Evolutionary conservation across 2,888 invertebrate species (phyloP), one percentile per base, ranked within the genome.

Genomic region (Gastrophysa polygoni): DNA sequence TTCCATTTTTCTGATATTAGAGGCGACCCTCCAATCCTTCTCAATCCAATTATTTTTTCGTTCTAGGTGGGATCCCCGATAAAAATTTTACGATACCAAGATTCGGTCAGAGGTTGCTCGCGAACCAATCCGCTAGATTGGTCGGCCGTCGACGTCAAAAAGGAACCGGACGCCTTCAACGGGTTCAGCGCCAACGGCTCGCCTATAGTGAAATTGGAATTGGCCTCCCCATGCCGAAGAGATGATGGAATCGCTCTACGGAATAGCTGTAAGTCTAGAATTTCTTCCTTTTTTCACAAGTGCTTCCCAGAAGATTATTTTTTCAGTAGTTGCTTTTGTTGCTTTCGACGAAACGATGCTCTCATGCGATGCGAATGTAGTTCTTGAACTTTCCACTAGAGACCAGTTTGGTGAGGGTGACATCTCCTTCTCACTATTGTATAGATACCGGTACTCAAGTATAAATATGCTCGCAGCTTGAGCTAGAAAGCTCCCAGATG

Each of bases 61-160:
- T 46, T 29, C 4, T 52, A 68, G 61, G 28, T 71, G 20, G 54
- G 60, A 54, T 50, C 69, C 50, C 49, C 68, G 10, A 16, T 70
- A 18, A 77, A 74, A 55, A 61, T 59, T 28, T 34, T 66, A n/a
- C 75, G 73, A 55, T 70, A 67, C 34, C 18, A 62, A 17, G 73
- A 74, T 51, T 46, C 64, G 1, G n/a, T 64, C 38, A 64, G 60
- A 44, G 89, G 90, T 1, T 90, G 90, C 78, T 89, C 89, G 77
- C 83, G 90, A 49, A 90, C 90, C 8, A 86, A 89, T 78, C 89
- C 90, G 2, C 85, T 89, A 63, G 87, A 88, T 60, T 89, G 89
- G 89, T 80, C 71, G 48, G 74, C 76, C 18, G 83, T 86, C 54
- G 85, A 87, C 72, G 87, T 90, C 60, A 90, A 90, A 77, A 84